Conservation (phyloP, 2,888 invertebrate species). For the Dasypolia templi region DNA sequence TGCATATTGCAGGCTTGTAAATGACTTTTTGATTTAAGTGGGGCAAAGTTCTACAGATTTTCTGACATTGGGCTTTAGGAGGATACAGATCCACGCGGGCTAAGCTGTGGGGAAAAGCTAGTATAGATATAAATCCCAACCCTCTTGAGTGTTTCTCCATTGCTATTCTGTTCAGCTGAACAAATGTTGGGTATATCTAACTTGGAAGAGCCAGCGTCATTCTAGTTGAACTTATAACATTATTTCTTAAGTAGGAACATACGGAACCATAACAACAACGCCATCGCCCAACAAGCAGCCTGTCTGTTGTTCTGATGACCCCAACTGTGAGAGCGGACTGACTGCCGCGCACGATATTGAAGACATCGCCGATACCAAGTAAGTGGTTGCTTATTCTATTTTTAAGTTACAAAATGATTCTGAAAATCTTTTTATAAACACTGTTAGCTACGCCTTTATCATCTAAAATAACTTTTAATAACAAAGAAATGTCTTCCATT, state of each 20-base stretch:
- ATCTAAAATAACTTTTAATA: no score
- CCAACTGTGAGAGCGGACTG: slow-evolving; percentile 80
- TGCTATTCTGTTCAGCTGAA: not conserved
- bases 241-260: slow-evolving; percentile 1
- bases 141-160: not conserved
- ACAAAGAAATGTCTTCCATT: no score
- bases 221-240: not conserved
- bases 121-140: no score
- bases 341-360: slow-evolving; percentile 90
- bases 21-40: no score
- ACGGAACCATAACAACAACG: slow-evolving; percentile 83
- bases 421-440: no score
- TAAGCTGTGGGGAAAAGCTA: no score
- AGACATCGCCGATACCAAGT: slow-evolving; percentile 87
- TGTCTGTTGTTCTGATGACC: slow-evolving; percentile 83
- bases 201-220: not conserved
- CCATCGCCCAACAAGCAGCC: slow-evolving; percentile 79
- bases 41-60: no score
- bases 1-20: no score
- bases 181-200: not conserved
- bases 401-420: no score
- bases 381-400: slow-evolving; percentile 47
- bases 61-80: no score
- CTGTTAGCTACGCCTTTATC: no score
- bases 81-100: no score